Percentiles rank a stretch among this genome's conserved stretches.
These are phyloP conservation scores for Cephus sareptanus DNA, from an alignment of 2,888 invertebrate genomes.

Conservation along the genomic window DNA sequence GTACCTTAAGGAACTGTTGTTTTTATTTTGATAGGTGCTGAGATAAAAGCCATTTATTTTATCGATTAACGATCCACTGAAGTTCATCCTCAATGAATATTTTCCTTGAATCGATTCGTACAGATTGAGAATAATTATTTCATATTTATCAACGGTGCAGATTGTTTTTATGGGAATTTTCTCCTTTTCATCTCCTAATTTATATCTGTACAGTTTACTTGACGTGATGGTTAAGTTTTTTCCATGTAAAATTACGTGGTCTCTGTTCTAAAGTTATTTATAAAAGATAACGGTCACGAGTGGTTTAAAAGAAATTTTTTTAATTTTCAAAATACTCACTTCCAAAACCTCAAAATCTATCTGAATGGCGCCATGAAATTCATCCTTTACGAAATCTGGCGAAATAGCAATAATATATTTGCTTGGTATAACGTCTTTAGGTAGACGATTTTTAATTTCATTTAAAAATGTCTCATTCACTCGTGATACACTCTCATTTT, in stretches of 20 bases:
- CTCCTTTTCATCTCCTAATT: neutral
- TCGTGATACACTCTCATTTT: too few relatives aligned
- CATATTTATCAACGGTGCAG: conserved; percentile 11
- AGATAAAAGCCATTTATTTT: conserved; percentile 70
- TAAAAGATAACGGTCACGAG: neutral
- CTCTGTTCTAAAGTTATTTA: neutral
- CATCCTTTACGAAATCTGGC: conserved; percentile 23
- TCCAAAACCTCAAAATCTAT: conserved; percentile 25
- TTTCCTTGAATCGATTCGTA: conserved; percentile 7
- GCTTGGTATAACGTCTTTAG: conserved; percentile 22
- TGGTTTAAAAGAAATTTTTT: neutral
- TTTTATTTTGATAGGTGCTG: conserved; percentile 63
- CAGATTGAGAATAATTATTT: conserved; percentile 26
- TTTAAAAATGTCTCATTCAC: too few relatives aligned
- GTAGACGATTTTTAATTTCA: conserved; percentile 15
- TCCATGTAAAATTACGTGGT: conserved; percentile 44
- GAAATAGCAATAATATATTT: conserved; percentile 29
- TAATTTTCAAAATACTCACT: conserved; percentile 12
- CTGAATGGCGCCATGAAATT: conserved; percentile 27
- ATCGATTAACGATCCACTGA: conserved; percentile 66
- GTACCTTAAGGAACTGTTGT: neutral
- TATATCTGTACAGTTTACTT: conserved; percentile 38
- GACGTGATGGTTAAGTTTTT: conserved; percentile 50
- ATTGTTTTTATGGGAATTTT: conserved; percentile 16
- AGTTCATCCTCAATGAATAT: conserved; percentile 56